Evolutionary conservation across 2,797 vertebrate species (phyloP), one percentile per base, ranked within the genome.

Genomic region (Eospalax fontanierii): DNA sequence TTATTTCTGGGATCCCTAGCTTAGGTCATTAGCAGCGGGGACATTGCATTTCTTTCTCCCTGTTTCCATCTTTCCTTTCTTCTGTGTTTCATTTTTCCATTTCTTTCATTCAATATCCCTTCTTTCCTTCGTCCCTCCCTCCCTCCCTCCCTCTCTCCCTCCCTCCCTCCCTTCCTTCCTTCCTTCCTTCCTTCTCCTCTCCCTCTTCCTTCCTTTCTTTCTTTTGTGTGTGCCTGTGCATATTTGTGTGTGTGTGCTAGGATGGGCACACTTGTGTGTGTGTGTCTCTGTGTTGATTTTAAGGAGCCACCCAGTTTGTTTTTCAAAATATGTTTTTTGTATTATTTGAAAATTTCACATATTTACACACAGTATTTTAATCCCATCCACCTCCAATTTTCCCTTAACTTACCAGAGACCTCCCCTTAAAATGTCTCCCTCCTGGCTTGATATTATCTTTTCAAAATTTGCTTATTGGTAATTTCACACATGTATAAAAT

Each of bases 71-170:
- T 70, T 68, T 38, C 30, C 18, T 40, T 50, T 65, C n/a, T 12
- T 78, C 16, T 87, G 26, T 4, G 15, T 81, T 71, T 89, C 1
- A 28, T 61, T 43, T 38, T 10, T 74, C 16, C 61, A 16, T 81
- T 94, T 91, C 40, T 54, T 92, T 59, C 12, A 92, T 46, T 89
- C 19, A 94, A 46, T 46, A 46, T 46, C 5, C 46, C 11, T 46
- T n/a, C n/a, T n/a, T n/a, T n/a, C n/a, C n/a, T n/a, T n/a, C n/a
- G n/a, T n/a, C n/a, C n/a, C n/a, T n/a, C n/a, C n/a, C n/a, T n/a
- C n/a, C n/a, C n/a, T n/a, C n/a, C n/a, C n/a, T n/a, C n/a, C n/a
- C n/a, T n/a, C n/a, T n/a, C n/a, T n/a, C n/a, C n/a, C n/a, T n/a
- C n/a, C n/a, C n/a, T n/a, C n/a, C n/a, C n/a, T n/a, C n/a, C n/a